These are phyloP conservation scores for Anthrax anthrax DNA, from an alignment of 2,888 invertebrate genomes.

Conservation along the genomic window DNA sequence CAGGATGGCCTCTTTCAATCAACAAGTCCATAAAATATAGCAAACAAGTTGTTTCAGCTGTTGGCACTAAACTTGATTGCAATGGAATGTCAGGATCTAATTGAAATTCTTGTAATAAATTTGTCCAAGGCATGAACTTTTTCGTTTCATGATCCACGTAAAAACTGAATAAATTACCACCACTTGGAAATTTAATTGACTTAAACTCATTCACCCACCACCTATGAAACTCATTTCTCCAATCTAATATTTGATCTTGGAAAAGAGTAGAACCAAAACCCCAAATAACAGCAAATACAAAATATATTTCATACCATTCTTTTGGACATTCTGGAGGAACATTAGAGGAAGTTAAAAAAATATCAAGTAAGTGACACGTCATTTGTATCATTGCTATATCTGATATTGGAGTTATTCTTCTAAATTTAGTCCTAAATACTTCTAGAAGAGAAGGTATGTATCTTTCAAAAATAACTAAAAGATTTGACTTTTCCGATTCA, in stretches of 20 bases:
- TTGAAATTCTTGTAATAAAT: conserved; percentile 62
- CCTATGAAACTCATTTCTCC: conserved; percentile 87
- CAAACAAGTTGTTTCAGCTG: conserved; percentile 76
- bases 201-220: conserved; percentile 93
- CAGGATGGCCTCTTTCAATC: conserved; percentile 60
- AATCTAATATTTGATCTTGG: conserved; percentile 82
- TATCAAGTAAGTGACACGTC: conserved; percentile 75
- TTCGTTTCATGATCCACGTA: conserved; percentile 78
- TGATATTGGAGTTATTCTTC: conserved; percentile 79
- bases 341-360: conserved; percentile 63
- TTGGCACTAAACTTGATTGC: conserved; percentile 63
- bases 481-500: conserved; percentile 59
- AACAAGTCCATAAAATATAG: conserved; percentile 79
- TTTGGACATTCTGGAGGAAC: conserved; percentile 81
- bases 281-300: conserved; percentile 82
- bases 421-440: conserved; percentile 52
- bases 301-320: conserved; percentile 84
- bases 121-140: conserved; percentile 75
- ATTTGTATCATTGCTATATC: conserved; percentile 82
- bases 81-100: conserved; percentile 77
- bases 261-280: conserved; percentile 85
- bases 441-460: conserved; percentile 79
- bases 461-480: conserved; percentile 82
- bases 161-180: conserved; percentile 76
- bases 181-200: conserved; percentile 70